Conservation (phyloP, 1,140 invertebrate species). For the Bombus ignitus region DNA sequence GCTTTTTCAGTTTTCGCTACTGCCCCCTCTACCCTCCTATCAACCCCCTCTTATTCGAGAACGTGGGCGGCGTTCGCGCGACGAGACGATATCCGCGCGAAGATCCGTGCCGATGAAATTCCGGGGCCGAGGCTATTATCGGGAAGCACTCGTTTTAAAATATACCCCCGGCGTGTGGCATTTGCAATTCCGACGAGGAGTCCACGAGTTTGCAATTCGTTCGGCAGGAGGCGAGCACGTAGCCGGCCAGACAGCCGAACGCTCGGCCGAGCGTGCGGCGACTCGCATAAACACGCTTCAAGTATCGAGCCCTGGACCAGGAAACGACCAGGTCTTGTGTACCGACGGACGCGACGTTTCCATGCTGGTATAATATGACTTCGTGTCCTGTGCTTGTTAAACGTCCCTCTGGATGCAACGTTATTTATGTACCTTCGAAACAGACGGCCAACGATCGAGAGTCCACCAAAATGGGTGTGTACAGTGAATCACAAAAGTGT, state of each 20-base stretch:
- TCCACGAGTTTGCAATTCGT: constrained; percentile 72
- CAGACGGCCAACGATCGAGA: constrained; percentile 35
- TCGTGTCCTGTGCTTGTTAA: constrained; percentile 47
- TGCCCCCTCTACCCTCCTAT: not conserved
- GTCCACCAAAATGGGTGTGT: not conserved
- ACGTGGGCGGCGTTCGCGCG: not conserved
- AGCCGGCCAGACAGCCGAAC: constrained; percentile 36
- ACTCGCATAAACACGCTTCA: constrained; percentile 71
- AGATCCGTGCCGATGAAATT: constrained; percentile 58
- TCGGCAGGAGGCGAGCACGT: constrained; percentile 49
- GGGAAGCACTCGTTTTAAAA: constrained; percentile 78
- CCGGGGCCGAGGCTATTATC: constrained; percentile 71
- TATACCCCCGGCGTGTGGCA: constrained; percentile 68
- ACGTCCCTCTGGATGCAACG: not conserved
- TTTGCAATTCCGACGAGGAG: constrained; percentile 78
- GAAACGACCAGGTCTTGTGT: constrained; percentile 19
- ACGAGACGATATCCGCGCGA: constrained; percentile 13
- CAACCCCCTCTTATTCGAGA: no score
- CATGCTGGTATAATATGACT: constrained; percentile 37
- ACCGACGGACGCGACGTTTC: constrained; percentile 1
- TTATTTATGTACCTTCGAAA: not conserved
- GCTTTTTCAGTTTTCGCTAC: constrained; percentile 58
- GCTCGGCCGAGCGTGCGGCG: constrained; percentile 53
- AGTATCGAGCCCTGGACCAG: constrained; percentile 49
- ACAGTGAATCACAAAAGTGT: no score